Conservation (phyloP, 2,797 vertebrate genomes). For the Sebastes miniatus region DNA sequence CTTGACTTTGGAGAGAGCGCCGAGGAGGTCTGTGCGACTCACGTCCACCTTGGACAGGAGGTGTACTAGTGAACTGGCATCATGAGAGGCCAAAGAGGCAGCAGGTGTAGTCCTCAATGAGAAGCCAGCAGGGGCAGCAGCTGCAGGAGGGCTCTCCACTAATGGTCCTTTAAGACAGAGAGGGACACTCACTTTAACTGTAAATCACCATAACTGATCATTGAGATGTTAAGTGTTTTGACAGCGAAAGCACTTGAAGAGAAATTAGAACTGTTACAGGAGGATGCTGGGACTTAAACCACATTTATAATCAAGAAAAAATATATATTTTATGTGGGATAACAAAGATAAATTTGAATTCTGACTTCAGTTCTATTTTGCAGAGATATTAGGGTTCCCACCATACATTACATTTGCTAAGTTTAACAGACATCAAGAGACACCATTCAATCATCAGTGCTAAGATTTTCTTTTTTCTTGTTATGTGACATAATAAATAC, state of each 20-base stretch:
- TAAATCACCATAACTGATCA: neutral
- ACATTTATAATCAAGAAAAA: neutral
- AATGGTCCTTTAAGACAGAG: constrained; percentile 44
- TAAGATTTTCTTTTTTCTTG: neutral
- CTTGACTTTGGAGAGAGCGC: constrained; percentile 91
- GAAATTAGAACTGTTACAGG: neutral
- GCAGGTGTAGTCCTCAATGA: constrained; percentile 68
- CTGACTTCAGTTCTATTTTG: neutral
- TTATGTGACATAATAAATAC: neutral
- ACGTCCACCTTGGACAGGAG: constrained; percentile 94
- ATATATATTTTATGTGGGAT: too few relatives aligned
- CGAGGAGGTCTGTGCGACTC: constrained; percentile 90
- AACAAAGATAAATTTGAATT: neutral
- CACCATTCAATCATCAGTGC: neutral
- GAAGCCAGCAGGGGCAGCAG: constrained; percentile 19
- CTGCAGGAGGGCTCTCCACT: constrained; percentile 71
- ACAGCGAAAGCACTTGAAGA: neutral
- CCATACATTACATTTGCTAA: neutral
- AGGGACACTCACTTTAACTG: neutral
- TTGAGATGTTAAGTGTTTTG: neutral
- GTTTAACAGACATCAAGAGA: neutral
- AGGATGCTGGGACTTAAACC: neutral
- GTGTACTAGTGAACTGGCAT: constrained; percentile 86
- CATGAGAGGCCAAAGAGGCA: constrained; percentile 59
- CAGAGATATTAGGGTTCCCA: neutral